These are phyloP conservation scores for Rhodophaea formosa DNA, from an alignment of 2,888 invertebrate species.

Conservation along the genomic window DNA sequence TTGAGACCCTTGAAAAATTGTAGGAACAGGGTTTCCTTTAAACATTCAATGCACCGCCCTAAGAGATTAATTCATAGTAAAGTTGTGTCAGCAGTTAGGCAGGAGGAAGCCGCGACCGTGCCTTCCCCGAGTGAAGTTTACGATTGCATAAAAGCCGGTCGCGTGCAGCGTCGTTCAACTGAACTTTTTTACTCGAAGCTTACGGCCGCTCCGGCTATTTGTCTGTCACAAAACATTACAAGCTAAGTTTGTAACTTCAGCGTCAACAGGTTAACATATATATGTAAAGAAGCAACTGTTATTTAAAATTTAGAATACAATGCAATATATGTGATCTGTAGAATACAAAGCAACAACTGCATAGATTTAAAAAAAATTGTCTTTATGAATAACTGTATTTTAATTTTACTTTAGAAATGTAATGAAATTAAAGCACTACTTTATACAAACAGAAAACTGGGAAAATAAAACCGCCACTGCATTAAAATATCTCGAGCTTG, in stretches of 20 bases:
- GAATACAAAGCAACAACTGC: too few relatives aligned
- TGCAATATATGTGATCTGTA: too few relatives aligned
- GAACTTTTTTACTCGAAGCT: conserved; percentile 22
- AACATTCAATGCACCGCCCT: background rate
- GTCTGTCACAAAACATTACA: conserved; percentile 31
- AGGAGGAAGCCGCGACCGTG: conserved; percentile 35
- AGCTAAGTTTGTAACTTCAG: conserved; percentile 18
- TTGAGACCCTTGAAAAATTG: background rate
- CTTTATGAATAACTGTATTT: too few relatives aligned
- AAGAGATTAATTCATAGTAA: conserved; percentile 17
- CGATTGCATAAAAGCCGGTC: conserved; percentile 39
- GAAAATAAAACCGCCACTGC: too few relatives aligned
- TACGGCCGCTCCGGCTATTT: conserved; percentile 17
- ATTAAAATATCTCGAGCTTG: too few relatives aligned
- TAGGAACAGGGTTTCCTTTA: background rate
- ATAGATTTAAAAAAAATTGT: too few relatives aligned
- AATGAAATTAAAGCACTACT: too few relatives aligned
- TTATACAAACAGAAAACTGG: too few relatives aligned
- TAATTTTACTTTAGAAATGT: too few relatives aligned
- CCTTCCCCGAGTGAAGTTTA: conserved; percentile 41
- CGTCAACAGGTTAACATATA: conserved; percentile 47
- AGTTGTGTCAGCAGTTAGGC: conserved; percentile 29
- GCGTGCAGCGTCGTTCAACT: conserved; percentile 33
- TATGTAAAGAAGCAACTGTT: background rate
- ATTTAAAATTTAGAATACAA: too few relatives aligned